Conservation (phyloP, 2,797 vertebrate species). For the Arnoldichthys spilopterus region DNA sequence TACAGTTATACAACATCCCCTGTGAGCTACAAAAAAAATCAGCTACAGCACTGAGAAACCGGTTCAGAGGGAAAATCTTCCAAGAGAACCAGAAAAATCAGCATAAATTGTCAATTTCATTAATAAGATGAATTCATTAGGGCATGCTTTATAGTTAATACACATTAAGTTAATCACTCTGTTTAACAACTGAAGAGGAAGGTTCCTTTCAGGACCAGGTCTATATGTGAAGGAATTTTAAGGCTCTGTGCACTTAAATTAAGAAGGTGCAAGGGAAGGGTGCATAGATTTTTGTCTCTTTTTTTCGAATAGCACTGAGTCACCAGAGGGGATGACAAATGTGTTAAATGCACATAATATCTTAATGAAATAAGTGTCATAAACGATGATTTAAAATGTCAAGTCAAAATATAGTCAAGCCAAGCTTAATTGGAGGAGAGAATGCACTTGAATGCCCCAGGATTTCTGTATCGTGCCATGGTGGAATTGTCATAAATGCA, state of each 20-base stretch:
- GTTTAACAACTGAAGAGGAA: conserved; percentile 25
- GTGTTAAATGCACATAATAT: conserved; percentile 6
- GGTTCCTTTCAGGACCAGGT: conserved; percentile 8
- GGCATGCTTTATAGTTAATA: conserved; percentile 1
- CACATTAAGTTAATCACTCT: neutral
- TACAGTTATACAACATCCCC: conserved; percentile 43
- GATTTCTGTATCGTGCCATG: conserved; percentile 38
- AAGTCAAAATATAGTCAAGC: neutral
- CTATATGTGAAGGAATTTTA: conserved; percentile 1
- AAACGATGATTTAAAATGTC: neutral
- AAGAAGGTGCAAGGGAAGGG: neutral
- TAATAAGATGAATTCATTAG: conserved; percentile 16
- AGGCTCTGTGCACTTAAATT: neutral
- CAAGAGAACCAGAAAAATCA: neutral
- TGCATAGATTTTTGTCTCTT: neutral
- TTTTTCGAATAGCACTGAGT: neutral
- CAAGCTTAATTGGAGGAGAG: conserved; percentile 17
- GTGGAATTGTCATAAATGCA: conserved; percentile 43
- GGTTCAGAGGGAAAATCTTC: conserved; percentile 7
- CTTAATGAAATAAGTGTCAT: conserved; percentile 12
- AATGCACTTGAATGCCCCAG: neutral
- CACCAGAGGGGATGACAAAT: neutral
- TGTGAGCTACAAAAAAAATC: conserved; percentile 34
- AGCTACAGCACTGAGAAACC: neutral
- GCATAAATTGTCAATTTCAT: neutral